These are phyloP conservation scores for Andrena trimmerana DNA, from an alignment of 2,888 invertebrate genomes.

Conservation along the genomic window DNA sequence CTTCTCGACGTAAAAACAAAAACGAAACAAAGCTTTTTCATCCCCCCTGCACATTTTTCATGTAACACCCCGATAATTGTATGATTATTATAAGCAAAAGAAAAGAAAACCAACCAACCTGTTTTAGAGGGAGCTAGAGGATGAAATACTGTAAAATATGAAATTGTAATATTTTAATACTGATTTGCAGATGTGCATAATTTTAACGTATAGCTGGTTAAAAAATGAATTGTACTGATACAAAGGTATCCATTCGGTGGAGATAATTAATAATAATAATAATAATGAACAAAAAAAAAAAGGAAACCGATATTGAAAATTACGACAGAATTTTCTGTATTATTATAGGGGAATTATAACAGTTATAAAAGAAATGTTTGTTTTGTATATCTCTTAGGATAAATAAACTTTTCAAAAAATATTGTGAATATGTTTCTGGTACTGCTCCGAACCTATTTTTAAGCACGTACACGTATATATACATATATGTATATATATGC, in stretches of 20 bases:
- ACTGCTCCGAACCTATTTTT: constrained; percentile 57
- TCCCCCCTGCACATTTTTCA: constrained; percentile 74
- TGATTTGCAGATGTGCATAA: constrained; percentile 85
- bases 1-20: constrained; percentile 66
- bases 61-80: constrained; percentile 68
- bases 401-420: constrained; percentile 87
- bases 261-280: constrained; percentile 68
- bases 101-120: constrained; percentile 51
- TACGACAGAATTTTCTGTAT: constrained; percentile 86
- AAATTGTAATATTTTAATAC: constrained; percentile 86
- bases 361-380: constrained; percentile 87
- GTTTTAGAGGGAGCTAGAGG: constrained; percentile 75
- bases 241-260: constrained; percentile 77
- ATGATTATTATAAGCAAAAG: constrained; percentile 68
- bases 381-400: constrained; percentile 88
- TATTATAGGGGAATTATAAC: constrained; percentile 86
- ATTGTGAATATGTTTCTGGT: constrained; percentile 56
- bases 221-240: constrained; percentile 82
- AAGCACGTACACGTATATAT: constrained; percentile 24
- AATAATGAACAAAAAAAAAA: constrained; percentile 46
- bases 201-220: constrained; percentile 84
- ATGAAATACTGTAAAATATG: constrained; percentile 83
- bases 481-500: neutral
- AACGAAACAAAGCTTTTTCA: constrained; percentile 65
- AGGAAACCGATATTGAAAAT: constrained; percentile 80